These are phyloP conservation scores for Coptodon rendalli DNA, from an alignment of 2,113 vertebrate genomes.

Conservation along the genomic window DNA sequence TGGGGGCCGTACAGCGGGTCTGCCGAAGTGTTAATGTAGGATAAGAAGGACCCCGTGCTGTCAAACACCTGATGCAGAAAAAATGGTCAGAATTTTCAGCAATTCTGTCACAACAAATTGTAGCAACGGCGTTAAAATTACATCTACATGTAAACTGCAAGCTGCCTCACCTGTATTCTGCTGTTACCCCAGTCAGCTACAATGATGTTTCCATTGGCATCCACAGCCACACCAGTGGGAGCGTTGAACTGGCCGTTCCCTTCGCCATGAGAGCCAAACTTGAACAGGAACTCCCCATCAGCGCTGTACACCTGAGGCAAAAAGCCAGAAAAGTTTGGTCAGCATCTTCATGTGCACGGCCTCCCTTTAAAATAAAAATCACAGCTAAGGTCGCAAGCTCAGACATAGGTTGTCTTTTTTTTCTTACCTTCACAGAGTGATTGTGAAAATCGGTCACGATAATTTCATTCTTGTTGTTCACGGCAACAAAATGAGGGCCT, in stretches of 20 bases:
- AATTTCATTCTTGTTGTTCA: constrained; percentile 98
- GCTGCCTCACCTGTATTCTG: constrained; percentile 83
- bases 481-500: constrained; percentile 96
- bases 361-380: background rate
- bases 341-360: background rate
- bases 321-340: background rate
- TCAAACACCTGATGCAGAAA: constrained; percentile 84
- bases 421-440: constrained; percentile 92
- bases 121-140: background rate
- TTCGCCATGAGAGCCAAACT: constrained; percentile 94
- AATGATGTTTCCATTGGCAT: constrained; percentile 92
- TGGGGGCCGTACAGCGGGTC: constrained; percentile 94
- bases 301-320: constrained; percentile 86
- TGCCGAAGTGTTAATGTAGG: constrained; percentile 94
- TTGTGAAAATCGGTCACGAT: constrained; percentile 97
- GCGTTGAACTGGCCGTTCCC: constrained; percentile 97
- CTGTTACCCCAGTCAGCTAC: constrained; percentile 98
- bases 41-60: constrained; percentile 91
- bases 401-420: background rate
- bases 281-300: constrained; percentile 93
- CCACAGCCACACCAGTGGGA: constrained; percentile 90
- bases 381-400: background rate
- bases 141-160: background rate
- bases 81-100: background rate
- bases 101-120: background rate